Conservation (phyloP, 2,888 invertebrate genomes). For the Protophormia terraenovae region DNA sequence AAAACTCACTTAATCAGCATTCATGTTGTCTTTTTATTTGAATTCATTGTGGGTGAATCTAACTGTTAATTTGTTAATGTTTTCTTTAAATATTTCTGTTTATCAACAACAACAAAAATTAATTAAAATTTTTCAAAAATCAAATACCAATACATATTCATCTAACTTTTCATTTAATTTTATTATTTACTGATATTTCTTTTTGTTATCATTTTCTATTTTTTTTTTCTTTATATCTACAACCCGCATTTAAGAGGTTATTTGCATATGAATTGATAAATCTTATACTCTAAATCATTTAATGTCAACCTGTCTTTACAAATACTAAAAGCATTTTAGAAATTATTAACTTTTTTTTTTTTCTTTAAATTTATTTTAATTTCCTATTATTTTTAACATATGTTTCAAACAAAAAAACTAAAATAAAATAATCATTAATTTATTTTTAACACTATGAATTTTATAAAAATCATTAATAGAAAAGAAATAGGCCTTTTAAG, state of each 20-base stretch:
- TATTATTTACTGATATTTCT: background rate
- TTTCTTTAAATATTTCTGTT: too few relatives aligned
- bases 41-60: background rate
- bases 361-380: conserved; percentile 11
- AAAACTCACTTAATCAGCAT: too few relatives aligned
- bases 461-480: conserved; percentile 15
- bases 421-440: conserved; percentile 7
- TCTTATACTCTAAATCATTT: conserved; percentile 24
- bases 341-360: conserved; percentile 22
- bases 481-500: conserved; percentile 47
- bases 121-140: too few relatives aligned
- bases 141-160: background rate
- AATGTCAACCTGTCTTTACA: conserved; percentile 15
- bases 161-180: background rate
- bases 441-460: background rate
- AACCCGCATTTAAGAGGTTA: background rate
- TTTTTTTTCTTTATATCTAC: background rate
- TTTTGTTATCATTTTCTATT: background rate
- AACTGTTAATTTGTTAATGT: too few relatives aligned
- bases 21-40: too few relatives aligned
- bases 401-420: background rate
- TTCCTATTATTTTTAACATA: background rate
- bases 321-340: conserved; percentile 9
- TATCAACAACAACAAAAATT: too few relatives aligned
- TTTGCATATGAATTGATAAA: conserved; percentile 36